Conservation (phyloP, 2,113 vertebrate genomes). For the Notechis scutatus region DNA sequence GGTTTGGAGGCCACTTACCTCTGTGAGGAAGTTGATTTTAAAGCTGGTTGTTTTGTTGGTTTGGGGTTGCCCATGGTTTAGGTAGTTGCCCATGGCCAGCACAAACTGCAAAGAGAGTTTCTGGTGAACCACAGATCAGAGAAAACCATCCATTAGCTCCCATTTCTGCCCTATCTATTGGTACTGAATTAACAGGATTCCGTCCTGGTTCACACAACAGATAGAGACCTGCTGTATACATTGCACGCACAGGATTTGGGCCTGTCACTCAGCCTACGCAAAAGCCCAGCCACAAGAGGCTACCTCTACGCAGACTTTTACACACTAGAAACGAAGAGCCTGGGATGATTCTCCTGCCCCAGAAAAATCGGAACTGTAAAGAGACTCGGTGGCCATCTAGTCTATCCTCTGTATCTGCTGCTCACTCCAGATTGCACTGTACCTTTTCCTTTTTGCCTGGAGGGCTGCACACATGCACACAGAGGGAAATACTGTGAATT, state of each 20-base stretch:
- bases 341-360: not conserved
- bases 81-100: conserved; percentile 98
- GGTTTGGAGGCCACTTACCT: conserved; percentile 69
- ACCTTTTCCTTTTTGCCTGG: not conserved
- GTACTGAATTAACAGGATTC: not conserved
- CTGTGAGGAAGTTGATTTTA: conserved; percentile 97
- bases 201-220: not conserved
- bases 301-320: not conserved
- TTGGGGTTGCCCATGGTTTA: conserved; percentile 95
- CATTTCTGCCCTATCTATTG: fast-evolving
- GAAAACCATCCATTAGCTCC: not conserved
- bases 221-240: no score
- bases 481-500: not conserved
- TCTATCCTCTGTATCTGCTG: not conserved
- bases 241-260: not conserved
- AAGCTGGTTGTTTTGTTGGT: conserved; percentile 91
- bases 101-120: conserved; percentile 80
- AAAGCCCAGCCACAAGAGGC: not conserved
- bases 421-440: not conserved
- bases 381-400: not conserved
- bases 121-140: not conserved
- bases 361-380: not conserved
- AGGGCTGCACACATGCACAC: not conserved
- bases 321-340: not conserved
- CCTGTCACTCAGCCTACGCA: not conserved